Evolutionary conservation across 1,140 invertebrate species (phyloP), one percentile per base, ranked within the genome.

Genomic region (Lasioglossum albipes): DNA sequence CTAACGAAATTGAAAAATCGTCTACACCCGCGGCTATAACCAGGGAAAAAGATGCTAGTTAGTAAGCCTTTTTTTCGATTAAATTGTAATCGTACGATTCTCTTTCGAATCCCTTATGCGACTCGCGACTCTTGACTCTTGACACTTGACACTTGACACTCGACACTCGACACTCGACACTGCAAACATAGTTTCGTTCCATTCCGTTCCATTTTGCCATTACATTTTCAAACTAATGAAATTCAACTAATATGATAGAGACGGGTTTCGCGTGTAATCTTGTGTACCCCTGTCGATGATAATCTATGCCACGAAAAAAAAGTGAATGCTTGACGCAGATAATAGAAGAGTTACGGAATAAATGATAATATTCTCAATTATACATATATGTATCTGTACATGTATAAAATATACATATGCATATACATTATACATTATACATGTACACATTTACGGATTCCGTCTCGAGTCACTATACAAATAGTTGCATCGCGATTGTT

Each of bases 21-120:
- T 70, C 86, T n/a, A 77, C 82, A n/a, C 68, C 83, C 64, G 73
- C 83, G 75, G 75, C 68, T 66, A 73, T 89, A 81, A 88, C 88
- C 42, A 93, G 92, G 87, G 92, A 93, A 64, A 89, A 87, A 81
- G 91, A 91, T 72, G 89, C 87, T 77, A 91, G 92, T 92, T 86
- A 91, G 91, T 89, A 84, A 79, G 79, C 70, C 74, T 73, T 79
- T 84, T 72, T 80, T 73, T 74, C 54, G 49, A 20, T 41, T 62
- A 77, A 36, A 49, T 42, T 16, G 7, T 78, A 79, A 42, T 54
- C n/a, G n/a, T 59, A 73, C 41, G 62, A 79, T 66, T 49, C 36
- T 73, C 20, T 54, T 41, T 59, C 9, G 18, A 65, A 66, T 59
- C 27, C 10, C 49, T 22, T 31, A 5, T 31, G 69, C 49, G 61